Percentiles rank a stretch among this genome's conserved stretches.
Conservation (phyloP, 2,113 vertebrate species). For the Xenopus laevis region DNA sequence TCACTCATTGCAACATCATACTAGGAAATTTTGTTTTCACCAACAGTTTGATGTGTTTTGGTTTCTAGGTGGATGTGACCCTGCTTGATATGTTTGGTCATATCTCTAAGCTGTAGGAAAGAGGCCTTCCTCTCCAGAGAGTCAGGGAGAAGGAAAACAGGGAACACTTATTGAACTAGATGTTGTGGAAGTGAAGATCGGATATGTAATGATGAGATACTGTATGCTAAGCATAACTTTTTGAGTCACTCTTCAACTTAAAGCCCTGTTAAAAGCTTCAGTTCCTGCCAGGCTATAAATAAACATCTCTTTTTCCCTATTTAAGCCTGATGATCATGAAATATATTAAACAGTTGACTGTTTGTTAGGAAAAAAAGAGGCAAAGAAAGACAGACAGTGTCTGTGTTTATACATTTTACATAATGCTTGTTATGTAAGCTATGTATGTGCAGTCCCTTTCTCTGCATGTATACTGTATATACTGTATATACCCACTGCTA, state of each 20-base stretch:
- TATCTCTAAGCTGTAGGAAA: constrained; percentile 14
- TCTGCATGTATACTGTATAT: too few relatives aligned
- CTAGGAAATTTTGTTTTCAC: constrained; percentile 20
- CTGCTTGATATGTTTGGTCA: constrained; percentile 27
- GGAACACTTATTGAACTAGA: constrained; percentile 20
- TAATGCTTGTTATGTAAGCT: too few relatives aligned
- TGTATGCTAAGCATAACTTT: not conserved
- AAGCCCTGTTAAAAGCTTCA: not conserved
- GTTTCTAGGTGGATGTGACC: constrained; percentile 43
- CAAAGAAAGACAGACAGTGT: too few relatives aligned
- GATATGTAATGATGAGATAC: not conserved
- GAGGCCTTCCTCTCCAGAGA: constrained; percentile 41
- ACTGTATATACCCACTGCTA: too few relatives aligned
- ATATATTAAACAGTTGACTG: not conserved
- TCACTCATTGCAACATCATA: constrained; percentile 12
- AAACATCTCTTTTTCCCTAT: not conserved
- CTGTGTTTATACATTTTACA: too few relatives aligned
- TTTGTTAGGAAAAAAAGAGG: not conserved
- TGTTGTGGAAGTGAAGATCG: constrained; percentile 19
- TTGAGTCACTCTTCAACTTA: not conserved
- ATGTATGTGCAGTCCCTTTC: too few relatives aligned
- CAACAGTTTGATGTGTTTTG: constrained; percentile 35
- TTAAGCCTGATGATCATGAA: not conserved
- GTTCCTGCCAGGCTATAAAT: not conserved
- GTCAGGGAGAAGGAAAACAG: constrained; percentile 19